phyloP scores from a whole-genome alignment of 2,113 vertebrate genomes.

The Motacilla tschutschensis region DNA sequence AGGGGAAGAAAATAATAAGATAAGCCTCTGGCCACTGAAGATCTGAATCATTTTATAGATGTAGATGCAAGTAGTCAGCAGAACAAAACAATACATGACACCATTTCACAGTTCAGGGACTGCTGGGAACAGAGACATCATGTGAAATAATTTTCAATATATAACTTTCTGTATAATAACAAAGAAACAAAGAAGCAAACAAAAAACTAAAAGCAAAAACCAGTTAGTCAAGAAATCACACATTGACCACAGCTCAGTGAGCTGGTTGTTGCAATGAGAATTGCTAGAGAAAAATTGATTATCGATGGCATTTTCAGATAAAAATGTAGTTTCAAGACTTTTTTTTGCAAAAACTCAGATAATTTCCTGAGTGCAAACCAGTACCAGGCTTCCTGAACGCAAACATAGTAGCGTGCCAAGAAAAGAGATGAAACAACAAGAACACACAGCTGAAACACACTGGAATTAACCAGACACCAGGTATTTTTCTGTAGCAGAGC shows the following conservation, averaged over 20 bases:
- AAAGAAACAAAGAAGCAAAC: not conserved
- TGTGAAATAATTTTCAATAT: not conserved
- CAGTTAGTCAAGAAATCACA: not conserved
- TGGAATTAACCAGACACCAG: not conserved
- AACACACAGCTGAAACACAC: not conserved
- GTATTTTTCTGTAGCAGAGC: not conserved
- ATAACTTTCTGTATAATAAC: not conserved
- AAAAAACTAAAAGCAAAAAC: not conserved
- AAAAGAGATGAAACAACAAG: not conserved
- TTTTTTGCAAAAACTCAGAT: not conserved
- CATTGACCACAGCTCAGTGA: not conserved
- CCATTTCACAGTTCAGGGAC: slow-evolving; percentile 22
- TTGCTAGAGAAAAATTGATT: not conserved
- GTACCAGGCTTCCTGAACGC: not conserved
- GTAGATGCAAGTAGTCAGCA: slow-evolving; percentile 17
- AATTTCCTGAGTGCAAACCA: not conserved
- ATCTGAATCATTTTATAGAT: not conserved
- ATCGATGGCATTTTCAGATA: not conserved
- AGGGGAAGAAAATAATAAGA: slow-evolving; percentile 42
- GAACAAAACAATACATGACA: slow-evolving; percentile 15
- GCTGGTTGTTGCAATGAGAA: not conserved
- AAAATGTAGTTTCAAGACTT: not conserved
- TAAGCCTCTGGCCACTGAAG: slow-evolving; percentile 15
- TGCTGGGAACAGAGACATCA: not conserved
- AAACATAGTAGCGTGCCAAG: not conserved